These are phyloP conservation scores for Dasyornis broadbenti DNA, from an alignment of 2,113 vertebrate species.

Conservation along the genomic window DNA sequence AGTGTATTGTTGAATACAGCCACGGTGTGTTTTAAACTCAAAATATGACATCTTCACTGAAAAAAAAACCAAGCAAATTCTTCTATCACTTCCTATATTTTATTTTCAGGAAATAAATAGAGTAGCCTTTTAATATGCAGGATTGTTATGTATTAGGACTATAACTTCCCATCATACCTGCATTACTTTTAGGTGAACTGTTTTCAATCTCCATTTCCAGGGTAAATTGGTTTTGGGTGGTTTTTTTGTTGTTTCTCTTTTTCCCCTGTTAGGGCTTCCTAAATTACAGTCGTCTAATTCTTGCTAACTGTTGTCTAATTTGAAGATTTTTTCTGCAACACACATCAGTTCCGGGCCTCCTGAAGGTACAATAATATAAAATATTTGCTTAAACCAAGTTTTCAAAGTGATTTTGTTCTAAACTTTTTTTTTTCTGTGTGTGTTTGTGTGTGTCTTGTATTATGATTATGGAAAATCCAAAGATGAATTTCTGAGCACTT, in stretches of 20 bases:
- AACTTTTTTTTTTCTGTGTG: background rate
- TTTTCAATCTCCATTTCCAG: background rate
- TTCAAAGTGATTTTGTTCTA: background rate
- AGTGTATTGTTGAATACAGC: background rate
- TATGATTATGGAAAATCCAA: background rate
- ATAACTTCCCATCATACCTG: background rate
- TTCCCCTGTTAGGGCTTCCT: accelerated
- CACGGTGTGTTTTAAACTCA: background rate
- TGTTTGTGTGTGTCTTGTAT: background rate
- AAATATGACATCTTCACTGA: background rate
- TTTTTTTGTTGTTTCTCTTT: accelerated
- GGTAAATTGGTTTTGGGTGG: background rate
- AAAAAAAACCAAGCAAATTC: background rate
- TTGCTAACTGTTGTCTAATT: background rate
- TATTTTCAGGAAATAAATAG: background rate
- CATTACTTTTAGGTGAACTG: background rate
- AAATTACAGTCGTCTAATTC: background rate
- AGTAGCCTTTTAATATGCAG: background rate
- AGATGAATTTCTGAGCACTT: background rate
- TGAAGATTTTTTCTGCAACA: background rate
- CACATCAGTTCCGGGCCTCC: background rate
- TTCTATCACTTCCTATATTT: background rate
- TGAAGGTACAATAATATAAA: background rate
- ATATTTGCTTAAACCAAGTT: background rate
- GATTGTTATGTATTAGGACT: background rate